phyloP scores from a whole-genome alignment of 2,113 vertebrate genomes.

The Pogonocichla stellata region DNA sequence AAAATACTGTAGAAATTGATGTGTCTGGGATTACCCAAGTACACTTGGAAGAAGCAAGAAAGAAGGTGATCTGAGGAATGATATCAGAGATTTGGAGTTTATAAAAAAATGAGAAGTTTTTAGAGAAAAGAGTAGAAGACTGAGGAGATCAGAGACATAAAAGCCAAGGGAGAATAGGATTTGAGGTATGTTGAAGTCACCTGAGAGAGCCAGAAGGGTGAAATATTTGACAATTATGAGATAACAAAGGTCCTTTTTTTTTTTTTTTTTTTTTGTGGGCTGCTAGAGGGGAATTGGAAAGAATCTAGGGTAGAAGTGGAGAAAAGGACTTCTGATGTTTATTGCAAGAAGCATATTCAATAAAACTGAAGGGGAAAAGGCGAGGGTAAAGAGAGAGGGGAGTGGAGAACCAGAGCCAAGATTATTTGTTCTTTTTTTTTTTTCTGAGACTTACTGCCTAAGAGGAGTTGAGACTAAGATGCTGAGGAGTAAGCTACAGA shows the following conservation, averaged over 20 bases:
- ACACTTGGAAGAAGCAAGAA: background rate
- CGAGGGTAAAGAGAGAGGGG: fast-evolving
- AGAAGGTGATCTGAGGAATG: background rate
- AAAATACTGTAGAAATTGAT: background rate
- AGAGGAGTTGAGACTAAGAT: background rate
- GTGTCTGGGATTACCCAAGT: background rate
- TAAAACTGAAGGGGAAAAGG: background rate
- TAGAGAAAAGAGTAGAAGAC: background rate
- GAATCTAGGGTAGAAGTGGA: background rate
- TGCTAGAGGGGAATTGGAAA: background rate
- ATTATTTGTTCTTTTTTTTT: background rate
- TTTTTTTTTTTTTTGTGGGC: background rate
- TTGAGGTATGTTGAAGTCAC: background rate
- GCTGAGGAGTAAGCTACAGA: background rate
- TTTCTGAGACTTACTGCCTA: background rate
- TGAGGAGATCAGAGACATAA: background rate
- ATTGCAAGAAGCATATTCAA: background rate
- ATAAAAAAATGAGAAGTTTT: background rate
- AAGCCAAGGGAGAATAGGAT: background rate
- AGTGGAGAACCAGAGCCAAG: background rate
- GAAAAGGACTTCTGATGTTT: background rate
- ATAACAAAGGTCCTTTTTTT: background rate
- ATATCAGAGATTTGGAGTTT: background rate
- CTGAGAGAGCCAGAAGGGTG: background rate
- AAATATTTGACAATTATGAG: background rate